Base-by-base conservation (phyloP, 2,888 invertebrate genomes). In the Andrena fulva region DNA sequence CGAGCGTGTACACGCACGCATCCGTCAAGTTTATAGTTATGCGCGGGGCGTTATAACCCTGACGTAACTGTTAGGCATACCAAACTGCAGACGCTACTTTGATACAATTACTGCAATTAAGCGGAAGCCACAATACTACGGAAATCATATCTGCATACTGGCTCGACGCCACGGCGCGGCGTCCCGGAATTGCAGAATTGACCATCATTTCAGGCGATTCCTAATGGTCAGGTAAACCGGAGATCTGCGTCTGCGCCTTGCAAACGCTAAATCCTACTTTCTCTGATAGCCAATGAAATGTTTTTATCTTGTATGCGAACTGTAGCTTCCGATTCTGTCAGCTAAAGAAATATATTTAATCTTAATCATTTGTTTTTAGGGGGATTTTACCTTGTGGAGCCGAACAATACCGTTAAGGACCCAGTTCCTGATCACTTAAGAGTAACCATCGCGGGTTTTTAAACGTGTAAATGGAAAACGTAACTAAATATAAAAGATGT, bases 61-160 rank as follows among this genome's bases (percentile, higher is more conserved):
- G 75, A 79, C 80, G 75, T 82, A 82, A 80, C 80, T 66, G 80
- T 77, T 69, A 79, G 76, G 76, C 85, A 77, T 81, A 80, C 73
- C 74, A 59, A 80, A 54, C 69, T 75, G 82, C 82, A 71, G 81
- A 80, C 70, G 80, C 79, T 82, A 88, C 85, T 88, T 87, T 88
- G 86, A 88, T 80, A 83, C 86, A 88, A 88, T 88, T 88, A 88
- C 82, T 52, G 86, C 86, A 86, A 88, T 88, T 88, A 87, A 88
- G 79, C 82, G 75, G 63, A 76, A 69, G 77, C 86, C 81, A 77
- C 85, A 85, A 87, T 86, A 77, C 79, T 79, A 80, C 77, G 82
- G 86, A 77, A 88, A 82, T 88, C 79, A 76, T 81, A 84, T 81
- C 76, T 77, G 80, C 87, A 78, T 72, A 72, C 69, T 59, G 59